Evolutionary conservation across 2,888 invertebrate genomes (phyloP).

Genomic region (Stenolophus ochropezus): DNA sequence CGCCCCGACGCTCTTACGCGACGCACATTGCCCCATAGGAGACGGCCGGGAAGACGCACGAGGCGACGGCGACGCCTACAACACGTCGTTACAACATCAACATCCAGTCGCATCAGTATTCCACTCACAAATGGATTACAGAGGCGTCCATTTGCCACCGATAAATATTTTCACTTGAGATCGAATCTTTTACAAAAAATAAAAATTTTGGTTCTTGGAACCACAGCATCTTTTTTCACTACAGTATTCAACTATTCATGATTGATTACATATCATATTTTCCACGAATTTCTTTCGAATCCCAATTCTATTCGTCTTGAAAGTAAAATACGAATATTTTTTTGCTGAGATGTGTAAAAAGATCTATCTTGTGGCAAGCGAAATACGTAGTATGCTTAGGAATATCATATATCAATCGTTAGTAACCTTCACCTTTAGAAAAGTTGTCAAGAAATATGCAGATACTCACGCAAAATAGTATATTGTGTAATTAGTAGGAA

Average conservation of each 20-base stretch:
- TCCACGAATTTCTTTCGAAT: too few relatives aligned
- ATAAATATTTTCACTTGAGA: not conserved
- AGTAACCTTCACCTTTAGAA: constrained; percentile 31
- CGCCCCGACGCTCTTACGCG: constrained; percentile 79
- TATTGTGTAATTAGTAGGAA: too few relatives aligned
- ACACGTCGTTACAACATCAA: not conserved
- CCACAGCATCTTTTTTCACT: too few relatives aligned
- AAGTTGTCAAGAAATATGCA: not conserved
- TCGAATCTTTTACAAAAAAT: not conserved
- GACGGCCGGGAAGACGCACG: constrained; percentile 61
- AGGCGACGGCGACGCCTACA: constrained; percentile 62
- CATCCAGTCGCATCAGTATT: not conserved
- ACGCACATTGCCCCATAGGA: constrained; percentile 87
- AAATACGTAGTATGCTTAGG: not conserved
- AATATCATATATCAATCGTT: not conserved
- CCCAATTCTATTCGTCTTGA: not conserved
- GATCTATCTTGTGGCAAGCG: not conserved
- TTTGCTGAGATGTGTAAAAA: not conserved
- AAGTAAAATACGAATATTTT: not conserved
- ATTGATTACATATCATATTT: too few relatives aligned
- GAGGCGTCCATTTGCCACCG: not conserved
- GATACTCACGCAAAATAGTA: too few relatives aligned
- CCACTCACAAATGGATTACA: not conserved
- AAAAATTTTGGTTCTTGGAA: not conserved
- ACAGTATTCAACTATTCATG: too few relatives aligned